phyloP scores from a whole-genome alignment of 1,140 invertebrate species.

The Carcinoscorpius rotundicauda region DNA sequence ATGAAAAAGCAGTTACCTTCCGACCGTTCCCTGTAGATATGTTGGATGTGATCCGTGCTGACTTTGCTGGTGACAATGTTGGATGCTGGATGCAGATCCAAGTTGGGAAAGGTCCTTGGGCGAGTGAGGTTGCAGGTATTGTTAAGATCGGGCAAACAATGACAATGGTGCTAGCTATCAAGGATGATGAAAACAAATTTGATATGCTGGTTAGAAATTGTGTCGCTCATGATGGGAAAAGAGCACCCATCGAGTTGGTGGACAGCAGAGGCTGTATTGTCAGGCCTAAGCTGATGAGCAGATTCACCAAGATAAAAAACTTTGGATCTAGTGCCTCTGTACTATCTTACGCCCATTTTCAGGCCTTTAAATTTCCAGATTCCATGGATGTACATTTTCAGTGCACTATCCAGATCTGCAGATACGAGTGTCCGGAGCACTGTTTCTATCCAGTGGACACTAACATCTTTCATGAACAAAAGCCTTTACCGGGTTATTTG shows the following conservation, averaged over 20 bases:
- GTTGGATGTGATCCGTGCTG: constrained; percentile 79
- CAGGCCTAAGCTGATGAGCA: constrained; percentile 79
- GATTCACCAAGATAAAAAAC: constrained; percentile 92
- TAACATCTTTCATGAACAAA: neutral
- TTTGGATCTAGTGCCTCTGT: constrained; percentile 86
- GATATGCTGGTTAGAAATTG: constrained; percentile 89
- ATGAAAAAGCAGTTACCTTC: constrained; percentile 88
- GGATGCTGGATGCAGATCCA: constrained; percentile 45
- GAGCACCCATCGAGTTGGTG: constrained; percentile 80
- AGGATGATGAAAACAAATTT: constrained; percentile 90
- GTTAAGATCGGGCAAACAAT: constrained; percentile 92
- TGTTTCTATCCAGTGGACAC: constrained; percentile 12
- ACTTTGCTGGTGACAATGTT: constrained; percentile 87
- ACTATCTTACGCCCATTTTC: constrained; percentile 86
- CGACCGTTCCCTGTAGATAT: constrained; percentile 87
- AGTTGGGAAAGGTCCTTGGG: constrained; percentile 85
- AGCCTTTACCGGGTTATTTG: neutral
- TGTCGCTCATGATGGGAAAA: constrained; percentile 84
- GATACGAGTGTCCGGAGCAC: constrained; percentile 27
- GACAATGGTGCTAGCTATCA: constrained; percentile 90
- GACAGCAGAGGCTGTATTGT: constrained; percentile 85
- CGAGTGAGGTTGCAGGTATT: constrained; percentile 83
- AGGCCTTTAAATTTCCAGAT: constrained; percentile 30
- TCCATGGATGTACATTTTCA: constrained; percentile 29
- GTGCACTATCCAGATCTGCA: constrained; percentile 29